Percentiles rank a stretch among this genome's conserved stretches.
Conservation (phyloP, 2,888 invertebrate species). For the Hirtodrosophila histrioides region DNA sequence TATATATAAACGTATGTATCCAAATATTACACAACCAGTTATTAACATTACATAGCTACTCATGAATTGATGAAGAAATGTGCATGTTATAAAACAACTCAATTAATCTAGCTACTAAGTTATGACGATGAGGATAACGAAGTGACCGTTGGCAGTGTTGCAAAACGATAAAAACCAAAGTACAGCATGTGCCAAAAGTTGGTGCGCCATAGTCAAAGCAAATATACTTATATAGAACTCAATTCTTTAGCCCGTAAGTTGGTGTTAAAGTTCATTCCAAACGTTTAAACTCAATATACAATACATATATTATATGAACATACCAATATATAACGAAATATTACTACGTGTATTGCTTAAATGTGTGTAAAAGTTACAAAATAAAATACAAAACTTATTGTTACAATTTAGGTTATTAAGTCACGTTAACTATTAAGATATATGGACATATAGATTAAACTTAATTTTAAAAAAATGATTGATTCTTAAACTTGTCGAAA, state of each 20-base stretch:
- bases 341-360: constrained; percentile 66
- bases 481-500: constrained; percentile 79
- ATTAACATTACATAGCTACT: constrained; percentile 37
- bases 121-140: constrained; percentile 3
- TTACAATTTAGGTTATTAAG: constrained; percentile 76
- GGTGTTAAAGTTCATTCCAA: constrained; percentile 73
- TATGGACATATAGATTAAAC: constrained; percentile 70
- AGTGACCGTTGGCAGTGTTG: constrained; percentile 43
- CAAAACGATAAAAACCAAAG: constrained; percentile 41
- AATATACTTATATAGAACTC: constrained; percentile 43
- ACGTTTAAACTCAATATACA: constrained; percentile 56
- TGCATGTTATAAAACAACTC: constrained; percentile 52
- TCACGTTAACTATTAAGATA: constrained; percentile 66
- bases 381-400: constrained; percentile 56
- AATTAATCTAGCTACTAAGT: constrained; percentile 58
- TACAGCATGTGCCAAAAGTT: constrained; percentile 69
- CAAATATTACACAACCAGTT: constrained; percentile 26
- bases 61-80: constrained; percentile 47
- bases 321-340: constrained; percentile 58
- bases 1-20: constrained; percentile 35
- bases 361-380: constrained; percentile 68
- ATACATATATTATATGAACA: constrained; percentile 49
- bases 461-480: constrained; percentile 61
- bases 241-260: constrained; percentile 67
- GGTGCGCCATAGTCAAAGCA: constrained; percentile 36